phyloP scores from a whole-genome alignment of 2,797 vertebrate genomes.

The Paratrypauchen microcephalus region DNA sequence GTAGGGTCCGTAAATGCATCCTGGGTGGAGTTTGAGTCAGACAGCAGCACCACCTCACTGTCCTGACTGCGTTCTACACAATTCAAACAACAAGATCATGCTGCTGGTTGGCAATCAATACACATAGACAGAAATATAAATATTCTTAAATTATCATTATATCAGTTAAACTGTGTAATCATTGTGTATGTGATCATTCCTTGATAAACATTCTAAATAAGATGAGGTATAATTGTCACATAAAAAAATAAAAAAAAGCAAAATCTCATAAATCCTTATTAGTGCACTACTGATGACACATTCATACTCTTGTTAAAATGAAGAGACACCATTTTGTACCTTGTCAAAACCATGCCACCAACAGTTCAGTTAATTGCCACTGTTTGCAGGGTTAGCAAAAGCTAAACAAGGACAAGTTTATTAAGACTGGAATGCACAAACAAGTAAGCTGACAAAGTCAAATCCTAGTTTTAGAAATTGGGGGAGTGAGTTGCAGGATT shows the following conservation, averaged over 20 bases:
- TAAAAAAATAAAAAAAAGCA: background rate
- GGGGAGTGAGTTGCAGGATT: constrained; percentile 59
- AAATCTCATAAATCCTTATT: constrained; percentile 46
- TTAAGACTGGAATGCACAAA: constrained; percentile 37
- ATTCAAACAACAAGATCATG: constrained; percentile 32
- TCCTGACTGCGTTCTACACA: constrained; percentile 94
- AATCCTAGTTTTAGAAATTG: constrained; percentile 21
- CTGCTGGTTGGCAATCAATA: constrained; percentile 12
- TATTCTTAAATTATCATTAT: background rate
- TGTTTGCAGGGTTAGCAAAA: constrained; percentile 63
- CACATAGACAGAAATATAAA: background rate
- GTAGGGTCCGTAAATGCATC: constrained; percentile 91
- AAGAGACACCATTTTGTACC: constrained; percentile 42
- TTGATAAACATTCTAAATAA: no score
- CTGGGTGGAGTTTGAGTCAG: constrained; percentile 97
- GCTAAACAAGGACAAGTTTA: constrained; percentile 46
- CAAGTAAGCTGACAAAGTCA: constrained; percentile 42
- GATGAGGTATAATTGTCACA: background rate
- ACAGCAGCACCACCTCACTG: constrained; percentile 90
- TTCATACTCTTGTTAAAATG: constrained; percentile 27
- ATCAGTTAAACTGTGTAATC: background rate
- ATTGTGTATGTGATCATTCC: background rate
- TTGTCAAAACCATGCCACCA: constrained; percentile 62
- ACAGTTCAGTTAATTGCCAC: constrained; percentile 58
- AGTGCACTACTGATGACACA: constrained; percentile 42